Base-by-base conservation (phyloP, 2,797 vertebrate genomes). In the Aeoliscus strigatus region DNA sequence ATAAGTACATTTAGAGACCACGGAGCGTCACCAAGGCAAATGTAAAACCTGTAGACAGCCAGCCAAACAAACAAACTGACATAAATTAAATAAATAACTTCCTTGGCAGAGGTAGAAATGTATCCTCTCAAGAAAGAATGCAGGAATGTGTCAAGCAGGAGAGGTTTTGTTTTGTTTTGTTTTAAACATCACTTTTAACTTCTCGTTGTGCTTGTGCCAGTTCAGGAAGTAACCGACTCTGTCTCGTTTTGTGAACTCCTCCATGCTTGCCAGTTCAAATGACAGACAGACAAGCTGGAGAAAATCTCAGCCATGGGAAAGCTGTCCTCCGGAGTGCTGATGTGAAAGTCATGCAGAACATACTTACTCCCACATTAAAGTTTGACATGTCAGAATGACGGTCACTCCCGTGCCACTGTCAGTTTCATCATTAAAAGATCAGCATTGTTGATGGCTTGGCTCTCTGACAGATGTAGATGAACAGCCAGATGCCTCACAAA, bases 401-500 rank as follows among this genome's bases (percentile, higher is more conserved):
- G 50, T 53, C 39, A 50, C 46, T 60, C 15, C 14, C 28, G 18
- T 50, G 51, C 31, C 52, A 59, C 49, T 68, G 60, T 29, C 8
- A 24, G 49, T 72, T 77, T 40, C 75, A 79, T 79, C 68, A 76
- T 79, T 81, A 45, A 80, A 31, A 28, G 28, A 44, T 48, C 36
- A 51, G 27, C 11, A 18, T 41, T 17, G 40, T 31, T 36, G 51
- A 41, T 34, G 44, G 59, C 42, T 47, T 14, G 4, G 43, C 47
- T 46, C 65, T 13, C 60, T 41, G 32, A 39, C 44, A 59, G 46
- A 65, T 14, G 25, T 28, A 4, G 4, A 46, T 37, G 21, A 34
- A 31, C 21, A 37, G 26, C 27, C 25, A 2, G 35, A 43, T 1
- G 6, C 3, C n/a, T 12, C 36, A 6, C 21, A 34, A 18, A 21